These are phyloP conservation scores for Chaitophorus viminalis DNA, from an alignment of 2,888 invertebrate genomes.

Conservation along the genomic window DNA sequence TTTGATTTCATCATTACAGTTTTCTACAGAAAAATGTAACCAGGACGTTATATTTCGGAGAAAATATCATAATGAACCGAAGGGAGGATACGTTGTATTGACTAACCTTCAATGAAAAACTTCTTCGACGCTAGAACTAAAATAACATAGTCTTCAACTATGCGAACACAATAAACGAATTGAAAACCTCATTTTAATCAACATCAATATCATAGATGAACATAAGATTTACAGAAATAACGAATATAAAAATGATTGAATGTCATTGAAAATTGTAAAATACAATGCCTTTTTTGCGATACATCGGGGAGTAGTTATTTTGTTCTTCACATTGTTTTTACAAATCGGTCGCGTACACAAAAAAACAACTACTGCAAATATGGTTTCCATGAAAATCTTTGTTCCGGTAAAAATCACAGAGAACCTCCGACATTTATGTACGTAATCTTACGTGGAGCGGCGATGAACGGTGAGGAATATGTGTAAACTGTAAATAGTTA, in stretches of 20 bases:
- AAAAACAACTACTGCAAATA: neutral
- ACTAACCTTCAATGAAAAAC: too few species aligned
- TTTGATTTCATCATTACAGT: neutral
- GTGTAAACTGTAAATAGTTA: too few species aligned
- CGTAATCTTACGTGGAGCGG: neutral
- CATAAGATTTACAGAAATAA: too few species aligned
- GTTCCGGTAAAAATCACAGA: neutral
- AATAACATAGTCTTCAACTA: too few species aligned
- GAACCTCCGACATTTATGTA: neutral
- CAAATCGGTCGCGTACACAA: neutral
- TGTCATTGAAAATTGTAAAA: too few species aligned
- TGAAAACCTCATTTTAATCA: too few species aligned
- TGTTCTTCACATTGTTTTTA: neutral
- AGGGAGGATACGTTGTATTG: too few species aligned
- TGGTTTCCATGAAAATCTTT: neutral
- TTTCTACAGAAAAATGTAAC: neutral
- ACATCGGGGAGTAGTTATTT: neutral
- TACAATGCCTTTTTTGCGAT: neutral
- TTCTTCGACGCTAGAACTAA: too few species aligned
- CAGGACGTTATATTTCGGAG: neutral
- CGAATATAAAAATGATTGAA: too few species aligned
- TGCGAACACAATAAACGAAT: too few species aligned
- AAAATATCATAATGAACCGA: neutral
- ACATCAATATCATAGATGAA: too few species aligned
- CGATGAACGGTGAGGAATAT: neutral